Conservation (phyloP, 2,113 vertebrate species). For the Lichenostomus cassidix region DNA sequence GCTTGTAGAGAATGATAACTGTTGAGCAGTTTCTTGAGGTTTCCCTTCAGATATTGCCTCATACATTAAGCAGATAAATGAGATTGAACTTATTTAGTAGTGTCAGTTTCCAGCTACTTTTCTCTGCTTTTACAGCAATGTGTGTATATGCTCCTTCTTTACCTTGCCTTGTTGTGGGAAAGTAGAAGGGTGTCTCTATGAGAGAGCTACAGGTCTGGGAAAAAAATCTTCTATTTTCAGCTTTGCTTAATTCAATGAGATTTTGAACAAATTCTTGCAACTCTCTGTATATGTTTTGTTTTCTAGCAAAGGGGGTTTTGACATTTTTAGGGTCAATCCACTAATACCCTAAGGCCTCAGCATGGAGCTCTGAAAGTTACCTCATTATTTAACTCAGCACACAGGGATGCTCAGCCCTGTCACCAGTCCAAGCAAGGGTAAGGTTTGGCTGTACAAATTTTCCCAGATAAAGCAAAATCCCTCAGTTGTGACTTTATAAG, state of each 20-base stretch:
- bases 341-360: neutral
- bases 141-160: neutral
- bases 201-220: neutral
- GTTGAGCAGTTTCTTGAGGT: neutral
- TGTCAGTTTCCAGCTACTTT: slow-evolving; percentile 41
- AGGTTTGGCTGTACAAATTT: too few species aligned
- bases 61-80: slow-evolving; percentile 4
- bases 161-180: slow-evolving; percentile 22
- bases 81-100: neutral
- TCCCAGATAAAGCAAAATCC: neutral
- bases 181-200: neutral
- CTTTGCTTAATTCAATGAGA: neutral
- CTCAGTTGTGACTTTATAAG: neutral
- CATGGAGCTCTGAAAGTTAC: neutral
- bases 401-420: neutral
- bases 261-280: neutral
- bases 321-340: neutral
- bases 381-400: neutral
- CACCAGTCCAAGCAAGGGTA: neutral
- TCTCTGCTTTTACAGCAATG: neutral
- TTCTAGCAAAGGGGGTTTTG: neutral
- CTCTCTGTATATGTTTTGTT: neutral
- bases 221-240: neutral
- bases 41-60: neutral
- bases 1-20: neutral